These are phyloP conservation scores for Neogale vison DNA, from an alignment of 2,113 vertebrate genomes.

Conservation along the genomic window DNA sequence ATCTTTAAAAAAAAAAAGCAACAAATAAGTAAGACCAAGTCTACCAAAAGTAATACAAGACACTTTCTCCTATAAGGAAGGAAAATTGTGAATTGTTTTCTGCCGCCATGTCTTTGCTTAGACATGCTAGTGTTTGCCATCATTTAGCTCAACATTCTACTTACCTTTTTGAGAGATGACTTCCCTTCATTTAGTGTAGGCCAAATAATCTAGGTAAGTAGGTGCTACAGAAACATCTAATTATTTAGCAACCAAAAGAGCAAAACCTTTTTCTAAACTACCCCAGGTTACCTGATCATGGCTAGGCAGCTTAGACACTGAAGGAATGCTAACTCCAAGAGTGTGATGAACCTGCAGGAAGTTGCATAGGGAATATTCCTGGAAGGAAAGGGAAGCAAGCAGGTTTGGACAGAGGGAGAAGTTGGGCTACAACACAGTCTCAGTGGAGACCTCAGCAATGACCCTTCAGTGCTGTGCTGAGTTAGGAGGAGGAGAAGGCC, in stretches of 20 bases:
- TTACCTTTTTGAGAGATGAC: neutral
- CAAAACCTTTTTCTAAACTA: neutral
- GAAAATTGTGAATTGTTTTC: neutral
- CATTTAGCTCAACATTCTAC: neutral
- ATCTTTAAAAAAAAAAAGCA: no score
- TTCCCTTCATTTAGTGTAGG: neutral
- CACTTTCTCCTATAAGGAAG: neutral
- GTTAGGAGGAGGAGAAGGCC: neutral
- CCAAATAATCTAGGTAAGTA: neutral
- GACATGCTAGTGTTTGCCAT: neutral
- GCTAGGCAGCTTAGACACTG: neutral
- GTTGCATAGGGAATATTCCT: neutral
- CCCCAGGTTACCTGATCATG: no score
- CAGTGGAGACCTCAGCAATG: neutral
- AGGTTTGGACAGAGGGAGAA: neutral
- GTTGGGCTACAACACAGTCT: fast-evolving
- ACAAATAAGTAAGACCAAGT: neutral
- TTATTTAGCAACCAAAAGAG: neutral
- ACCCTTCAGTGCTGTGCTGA: neutral
- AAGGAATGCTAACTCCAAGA: neutral
- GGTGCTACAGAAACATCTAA: neutral
- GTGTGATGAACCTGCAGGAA: neutral
- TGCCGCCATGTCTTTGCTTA: neutral
- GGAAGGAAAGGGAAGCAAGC: neutral
- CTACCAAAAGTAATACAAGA: neutral